phyloP scores from a whole-genome alignment of 2,113 vertebrate species.

The Amblyopsis rosae region DNA sequence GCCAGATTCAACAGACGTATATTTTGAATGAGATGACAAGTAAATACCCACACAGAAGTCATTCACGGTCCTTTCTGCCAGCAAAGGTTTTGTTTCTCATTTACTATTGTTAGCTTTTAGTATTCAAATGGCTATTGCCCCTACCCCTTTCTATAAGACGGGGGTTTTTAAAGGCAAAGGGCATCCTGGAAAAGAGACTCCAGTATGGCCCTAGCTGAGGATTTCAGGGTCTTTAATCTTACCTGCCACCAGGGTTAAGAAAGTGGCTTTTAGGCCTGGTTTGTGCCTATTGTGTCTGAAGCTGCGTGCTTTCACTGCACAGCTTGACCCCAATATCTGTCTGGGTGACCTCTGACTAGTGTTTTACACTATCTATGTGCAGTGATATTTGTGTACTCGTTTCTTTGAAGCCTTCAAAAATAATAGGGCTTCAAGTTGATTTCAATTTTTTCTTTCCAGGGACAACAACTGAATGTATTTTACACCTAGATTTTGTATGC shows the following conservation, averaged over 20 bases:
- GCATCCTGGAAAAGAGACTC: conserved; percentile 38
- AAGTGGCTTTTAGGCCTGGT: conserved; percentile 18
- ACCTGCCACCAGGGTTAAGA: conserved; percentile 20
- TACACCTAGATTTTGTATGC: too few relatives aligned
- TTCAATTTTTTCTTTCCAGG: too few relatives aligned
- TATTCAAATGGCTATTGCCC: conserved; percentile 50
- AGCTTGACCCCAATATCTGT: conserved; percentile 28
- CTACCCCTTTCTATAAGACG: conserved; percentile 42
- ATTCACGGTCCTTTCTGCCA: conserved; percentile 11
- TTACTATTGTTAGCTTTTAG: conserved; percentile 28
- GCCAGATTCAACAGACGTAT: conserved; percentile 9
- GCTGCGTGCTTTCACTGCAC: conserved; percentile 4
- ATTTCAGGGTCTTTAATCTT: conserved; percentile 39
- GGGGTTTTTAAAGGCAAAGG: conserved; percentile 50
- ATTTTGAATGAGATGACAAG: conserved; percentile 20
- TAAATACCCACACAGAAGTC: conserved; percentile 21
- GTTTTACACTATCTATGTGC: conserved; percentile 3
- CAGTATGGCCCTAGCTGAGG: conserved; percentile 12
- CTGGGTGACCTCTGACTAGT: conserved; percentile 26
- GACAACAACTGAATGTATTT: too few relatives aligned
- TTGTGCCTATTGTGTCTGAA: conserved; percentile 18
- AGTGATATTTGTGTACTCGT: conserved; percentile 7
- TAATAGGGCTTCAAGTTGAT: neutral
- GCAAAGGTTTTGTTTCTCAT: conserved; percentile 18
- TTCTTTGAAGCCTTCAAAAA: neutral